Percentiles rank a stretch among this genome's conserved stretches.
Conservation (phyloP, 2,113 vertebrate species). For the Megaleporinus macrocephalus region DNA sequence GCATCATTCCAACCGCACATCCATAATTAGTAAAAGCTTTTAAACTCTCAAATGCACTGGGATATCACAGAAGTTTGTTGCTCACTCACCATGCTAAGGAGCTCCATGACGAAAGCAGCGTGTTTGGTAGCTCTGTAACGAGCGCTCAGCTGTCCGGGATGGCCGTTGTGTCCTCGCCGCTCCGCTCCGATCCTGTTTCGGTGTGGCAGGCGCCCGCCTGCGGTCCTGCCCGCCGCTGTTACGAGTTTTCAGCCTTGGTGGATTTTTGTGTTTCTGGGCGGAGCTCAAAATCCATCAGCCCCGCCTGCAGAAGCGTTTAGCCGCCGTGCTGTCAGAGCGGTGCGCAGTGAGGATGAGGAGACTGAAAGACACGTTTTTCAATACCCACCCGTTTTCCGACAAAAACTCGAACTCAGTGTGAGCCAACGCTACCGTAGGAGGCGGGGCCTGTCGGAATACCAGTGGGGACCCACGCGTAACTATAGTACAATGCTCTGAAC, state of each 20-base stretch:
- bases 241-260: neutral
- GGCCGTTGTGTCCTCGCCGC: neutral
- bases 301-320: neutral
- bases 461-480: too few relatives aligned
- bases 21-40: neutral
- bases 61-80: neutral
- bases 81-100: constrained; percentile 11
- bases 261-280: constrained; percentile 11
- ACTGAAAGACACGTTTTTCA: neutral
- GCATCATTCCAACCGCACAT: neutral
- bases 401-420: neutral
- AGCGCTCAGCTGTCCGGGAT: neutral
- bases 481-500: too few relatives aligned
- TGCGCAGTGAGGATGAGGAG: neutral
- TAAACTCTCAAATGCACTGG: neutral
- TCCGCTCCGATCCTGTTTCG: neutral
- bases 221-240: neutral
- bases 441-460: neutral
- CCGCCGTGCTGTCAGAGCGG: neutral
- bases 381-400: neutral
- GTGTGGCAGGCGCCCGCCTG: neutral
- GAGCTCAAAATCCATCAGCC: neutral
- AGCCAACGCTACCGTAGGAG: neutral
- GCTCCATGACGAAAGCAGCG: constrained; percentile 1
- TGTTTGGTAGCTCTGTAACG: neutral